Base-by-base conservation (phyloP, 2,888 invertebrate species). In the Silvanus unidentatus region DNA sequence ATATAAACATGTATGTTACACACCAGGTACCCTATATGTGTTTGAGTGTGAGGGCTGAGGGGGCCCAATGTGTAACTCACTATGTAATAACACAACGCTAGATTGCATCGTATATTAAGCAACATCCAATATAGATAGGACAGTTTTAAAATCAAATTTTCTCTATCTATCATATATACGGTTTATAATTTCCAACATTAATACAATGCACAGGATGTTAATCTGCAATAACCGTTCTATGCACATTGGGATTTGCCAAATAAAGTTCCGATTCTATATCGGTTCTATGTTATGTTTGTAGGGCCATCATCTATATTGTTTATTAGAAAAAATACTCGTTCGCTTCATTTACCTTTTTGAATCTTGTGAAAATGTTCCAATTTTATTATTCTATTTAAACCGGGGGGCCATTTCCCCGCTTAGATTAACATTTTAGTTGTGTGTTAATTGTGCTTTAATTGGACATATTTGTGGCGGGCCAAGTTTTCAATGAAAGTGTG, bases 91-190 rank as follows among this genome's bases (percentile, higher is more conserved):
- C n/a, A n/a, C 70, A 66, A 68, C 69, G 66, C 65, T 69, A 70
- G 69, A 71, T 71, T 71, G 70, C 71, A 68, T 69, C 70, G 69
- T 70, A 71, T 71, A 71, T 71, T 70, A 70, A 71, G 70, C 69
- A 70, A 70, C 69, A 70, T 69, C 69, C 70, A 70, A 68, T 68
- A 67, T 69, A 68, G 64, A 69, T 65, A 63, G 68, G 69, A 69
- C 70, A 69, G 69, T 70, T 72, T 72, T 72, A 71, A 72, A 72
- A 72, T 72, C 71, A 70, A 71, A 72, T 72, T 72, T 70, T 69
- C 70, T 70, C 68, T 69, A 70, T 70, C 69, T 68, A 71, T 71
- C 70, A 71, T 65, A 64, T 60, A 67, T 64, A 66, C 65, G 66
- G 67, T 66, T 68, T 69, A 70, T 70, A 71, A 71, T 70, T 71